phyloP scores from a whole-genome alignment of 2,797 vertebrate species.

The Rhinatrema bivittatum region DNA sequence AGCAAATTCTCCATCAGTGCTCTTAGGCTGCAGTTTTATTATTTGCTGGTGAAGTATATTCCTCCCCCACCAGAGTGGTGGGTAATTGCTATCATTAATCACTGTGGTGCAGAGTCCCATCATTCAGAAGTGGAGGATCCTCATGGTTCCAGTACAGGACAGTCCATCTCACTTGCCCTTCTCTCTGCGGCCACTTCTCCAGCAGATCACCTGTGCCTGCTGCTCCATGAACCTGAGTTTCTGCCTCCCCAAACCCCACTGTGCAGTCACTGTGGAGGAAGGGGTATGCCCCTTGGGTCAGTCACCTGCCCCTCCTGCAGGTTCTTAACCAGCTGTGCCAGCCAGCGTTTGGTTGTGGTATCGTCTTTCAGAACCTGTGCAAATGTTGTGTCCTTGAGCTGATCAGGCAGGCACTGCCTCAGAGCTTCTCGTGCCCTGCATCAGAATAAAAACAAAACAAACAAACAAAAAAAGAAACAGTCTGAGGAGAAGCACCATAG shows the following conservation, averaged over 20 bases:
- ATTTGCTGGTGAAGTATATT: slow-evolving; percentile 52
- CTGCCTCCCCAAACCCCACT: slow-evolving; percentile 10
- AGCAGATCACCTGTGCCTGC: no score
- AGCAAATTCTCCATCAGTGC: background rate
- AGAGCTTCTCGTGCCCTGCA: slow-evolving; percentile 92
- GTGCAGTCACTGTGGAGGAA: slow-evolving; percentile 76
- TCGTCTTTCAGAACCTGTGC: slow-evolving; percentile 96
- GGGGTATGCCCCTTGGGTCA: slow-evolving; percentile 86
- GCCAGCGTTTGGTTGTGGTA: slow-evolving; percentile 97
- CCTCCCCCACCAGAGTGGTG: slow-evolving; percentile 33
- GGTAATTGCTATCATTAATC: slow-evolving; percentile 28
- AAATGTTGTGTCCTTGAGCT: slow-evolving; percentile 95
- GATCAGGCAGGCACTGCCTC: slow-evolving; percentile 94
- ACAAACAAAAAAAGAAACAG: slow-evolving; percentile 48
- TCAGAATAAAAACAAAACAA: slow-evolving; percentile 53
- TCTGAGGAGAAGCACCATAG: no score
- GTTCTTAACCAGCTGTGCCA: slow-evolving; percentile 95
- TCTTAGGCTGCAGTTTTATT: slow-evolving; percentile 42
- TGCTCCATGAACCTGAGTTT: background rate
- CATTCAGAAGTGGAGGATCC: no score
- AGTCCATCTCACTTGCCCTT: no score
- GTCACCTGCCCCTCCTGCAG: slow-evolving; percentile 95
- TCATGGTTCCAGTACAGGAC: no score
- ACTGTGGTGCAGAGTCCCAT: background rate
- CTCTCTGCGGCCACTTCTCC: no score